phyloP scores from a whole-genome alignment of 2,113 vertebrate genomes.

The Cisticola juncidis region DNA sequence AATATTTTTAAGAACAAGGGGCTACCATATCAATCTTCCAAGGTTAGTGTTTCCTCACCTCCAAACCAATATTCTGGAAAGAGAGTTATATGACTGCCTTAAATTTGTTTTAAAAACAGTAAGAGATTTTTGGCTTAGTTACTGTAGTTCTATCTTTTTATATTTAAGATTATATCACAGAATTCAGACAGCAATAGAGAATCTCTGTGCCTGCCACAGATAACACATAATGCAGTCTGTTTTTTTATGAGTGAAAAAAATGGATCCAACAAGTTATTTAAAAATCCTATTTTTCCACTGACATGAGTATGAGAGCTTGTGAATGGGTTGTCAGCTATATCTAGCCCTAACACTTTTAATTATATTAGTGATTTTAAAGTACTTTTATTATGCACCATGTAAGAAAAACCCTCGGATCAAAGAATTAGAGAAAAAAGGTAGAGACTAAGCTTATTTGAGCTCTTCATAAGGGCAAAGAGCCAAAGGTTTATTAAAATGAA shows the following conservation, averaged over 20 bases:
- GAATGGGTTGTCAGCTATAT: background rate
- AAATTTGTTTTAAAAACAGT: background rate
- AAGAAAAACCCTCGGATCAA: background rate
- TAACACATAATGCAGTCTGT: background rate
- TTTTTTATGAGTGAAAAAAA: background rate
- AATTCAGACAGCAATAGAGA: background rate
- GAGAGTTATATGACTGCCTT: background rate
- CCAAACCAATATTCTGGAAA: background rate
- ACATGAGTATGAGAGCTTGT: background rate
- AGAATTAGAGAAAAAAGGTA: background rate
- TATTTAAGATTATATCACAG: background rate
- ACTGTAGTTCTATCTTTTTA: background rate
- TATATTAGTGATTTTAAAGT: background rate
- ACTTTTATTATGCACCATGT: background rate
- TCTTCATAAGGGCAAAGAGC: background rate
- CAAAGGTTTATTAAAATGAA: slow-evolving; percentile 32
- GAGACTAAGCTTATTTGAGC: background rate
- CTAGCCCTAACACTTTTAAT: background rate
- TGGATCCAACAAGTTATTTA: background rate
- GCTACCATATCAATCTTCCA: background rate
- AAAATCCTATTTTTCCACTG: background rate
- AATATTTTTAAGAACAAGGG: background rate
- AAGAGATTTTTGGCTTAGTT: background rate
- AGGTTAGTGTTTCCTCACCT: background rate
- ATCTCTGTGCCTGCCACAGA: background rate